phyloP scores from a whole-genome alignment of 2,797 vertebrate species.

The Artibeus jamaicensis region DNA sequence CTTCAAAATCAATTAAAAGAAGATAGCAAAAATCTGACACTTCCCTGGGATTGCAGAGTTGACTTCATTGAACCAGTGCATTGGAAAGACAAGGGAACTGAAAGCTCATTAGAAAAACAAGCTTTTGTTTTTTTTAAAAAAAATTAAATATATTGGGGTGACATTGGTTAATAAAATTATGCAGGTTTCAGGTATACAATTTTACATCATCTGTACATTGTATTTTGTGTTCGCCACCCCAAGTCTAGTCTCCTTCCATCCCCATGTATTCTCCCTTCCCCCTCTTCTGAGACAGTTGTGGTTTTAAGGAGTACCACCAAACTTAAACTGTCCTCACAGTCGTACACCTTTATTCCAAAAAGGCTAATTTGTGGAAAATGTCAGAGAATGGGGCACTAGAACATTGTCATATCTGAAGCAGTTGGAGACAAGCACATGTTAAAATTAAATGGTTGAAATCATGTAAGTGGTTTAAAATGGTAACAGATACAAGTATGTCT shows the following conservation, averaged over 20 bases:
- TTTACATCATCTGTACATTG: background rate
- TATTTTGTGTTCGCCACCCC: background rate
- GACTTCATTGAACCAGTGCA: background rate
- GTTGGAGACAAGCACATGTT: background rate
- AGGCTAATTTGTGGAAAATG: background rate
- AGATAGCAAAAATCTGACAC: background rate
- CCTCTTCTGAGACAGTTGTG: background rate
- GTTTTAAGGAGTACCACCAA: background rate
- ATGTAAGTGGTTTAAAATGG: background rate
- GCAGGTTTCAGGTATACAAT: background rate
- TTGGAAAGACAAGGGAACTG: background rate
- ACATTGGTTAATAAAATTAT: background rate
- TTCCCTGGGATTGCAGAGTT: background rate
- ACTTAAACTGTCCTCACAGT: background rate
- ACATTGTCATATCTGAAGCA: background rate
- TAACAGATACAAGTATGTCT: background rate
- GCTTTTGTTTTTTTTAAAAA: background rate
- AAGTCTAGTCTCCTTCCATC: background rate
- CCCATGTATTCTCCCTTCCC: background rate
- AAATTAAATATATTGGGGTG: background rate
- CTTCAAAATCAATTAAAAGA: constrained; percentile 13
- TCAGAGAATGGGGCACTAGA: background rate
- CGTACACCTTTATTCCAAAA: background rate
- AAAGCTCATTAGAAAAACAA: background rate
- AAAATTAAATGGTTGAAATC: constrained; percentile 29